Base-by-base conservation (phyloP, 2,113 vertebrate genomes). In the Geococcyx californianus region DNA sequence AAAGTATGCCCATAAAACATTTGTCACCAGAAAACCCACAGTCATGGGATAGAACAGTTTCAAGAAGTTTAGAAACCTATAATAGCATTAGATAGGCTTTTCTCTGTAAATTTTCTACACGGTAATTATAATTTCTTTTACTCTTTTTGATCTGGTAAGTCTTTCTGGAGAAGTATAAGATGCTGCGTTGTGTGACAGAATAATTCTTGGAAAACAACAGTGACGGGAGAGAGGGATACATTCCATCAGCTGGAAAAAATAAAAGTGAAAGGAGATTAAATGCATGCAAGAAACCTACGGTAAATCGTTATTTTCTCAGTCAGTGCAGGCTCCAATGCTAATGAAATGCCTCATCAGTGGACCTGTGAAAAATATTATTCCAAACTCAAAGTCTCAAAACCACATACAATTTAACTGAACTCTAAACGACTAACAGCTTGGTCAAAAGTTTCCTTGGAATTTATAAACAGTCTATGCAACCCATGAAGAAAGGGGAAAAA, bases 1-100 rank as follows among this genome's bases (percentile, higher is more conserved):
- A 83, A 96, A 96, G 73, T 92, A 95, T 97, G 94, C 95, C 86
- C 92, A 95, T 96, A 95, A 97, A 96, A 95, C 90, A 90, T 96
- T 96, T 96, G 94, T 96, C 95, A 96, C 92, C 88, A 94, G 85
- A 83, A 92, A 97, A 91, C 52, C 82, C 94, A 72, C 86, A 94
- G 58, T 38, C 93, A 87, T 60, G 73, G 79, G 83, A 88, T 40
- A 84, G 68, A 96, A 84, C 38, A 63, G 47, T 75, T 93, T 95
- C 75, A 86, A 95, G 92, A 78, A 73, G 31, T 59, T 96, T 94
- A 90, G 88, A 90, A 93, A 44, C 28, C 10, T 45, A 79, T 49
- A 49, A 49, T 49, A 49, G 59, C 31, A 13, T 69, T 84, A 81
- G 84, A 82, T 26, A 49, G 33, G 31, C 40, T 80, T 88, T 90